Base-by-base conservation (phyloP, 2,797 vertebrate genomes). In the Botia kubotai region DNA sequence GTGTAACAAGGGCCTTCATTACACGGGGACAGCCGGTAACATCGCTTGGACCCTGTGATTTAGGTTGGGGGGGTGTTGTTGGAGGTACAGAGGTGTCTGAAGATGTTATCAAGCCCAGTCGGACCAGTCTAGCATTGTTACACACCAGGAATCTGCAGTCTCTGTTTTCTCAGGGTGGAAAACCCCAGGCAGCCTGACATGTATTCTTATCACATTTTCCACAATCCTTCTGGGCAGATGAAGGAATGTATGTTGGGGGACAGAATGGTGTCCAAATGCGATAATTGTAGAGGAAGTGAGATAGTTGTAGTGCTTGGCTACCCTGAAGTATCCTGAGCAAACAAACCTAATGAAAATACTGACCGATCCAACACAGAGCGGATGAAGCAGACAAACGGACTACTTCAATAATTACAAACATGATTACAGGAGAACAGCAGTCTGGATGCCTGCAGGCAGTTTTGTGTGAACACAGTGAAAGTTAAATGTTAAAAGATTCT, bases 241-340 rank as follows among this genome's bases (percentile, higher is more conserved):
- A 76, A 21, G 80, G 62, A 72, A 79, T 80, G 67, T 82, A 78
- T 80, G 68, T 82, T 82, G 43, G 80, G 60, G 82, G 85, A 85
- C 79, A 39, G 70, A 53, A 72, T 62, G 29, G 50, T 71, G 86
- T 89, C 82, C 52, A 87, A 82, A 85, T 79, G 86, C 85, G n/a
- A n/a, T n/a, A n/a, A n/a, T n/a, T n/a, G n/a, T 87, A 81, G 85
- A 88, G 89, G 87, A 88, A 86, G 81, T 60, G 79, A 90, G 89
- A 90, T 90, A 90, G 90, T 89, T 72, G 83, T 83, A 85, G 82
- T 80, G 75, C 82, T 87, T 57, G 74, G 81, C 87, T 84, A 84
- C 72, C 62, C 82, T 86, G 86, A 86, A 84, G 87, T 87, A 85
- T 79, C 84, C 76, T 82, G 81, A 80, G 87, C 36, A 79, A 90